Percentiles rank a stretch among this genome's conserved stretches.
phyloP scores from a whole-genome alignment of 2,797 vertebrate genomes.

The Lacerta viridis region DNA sequence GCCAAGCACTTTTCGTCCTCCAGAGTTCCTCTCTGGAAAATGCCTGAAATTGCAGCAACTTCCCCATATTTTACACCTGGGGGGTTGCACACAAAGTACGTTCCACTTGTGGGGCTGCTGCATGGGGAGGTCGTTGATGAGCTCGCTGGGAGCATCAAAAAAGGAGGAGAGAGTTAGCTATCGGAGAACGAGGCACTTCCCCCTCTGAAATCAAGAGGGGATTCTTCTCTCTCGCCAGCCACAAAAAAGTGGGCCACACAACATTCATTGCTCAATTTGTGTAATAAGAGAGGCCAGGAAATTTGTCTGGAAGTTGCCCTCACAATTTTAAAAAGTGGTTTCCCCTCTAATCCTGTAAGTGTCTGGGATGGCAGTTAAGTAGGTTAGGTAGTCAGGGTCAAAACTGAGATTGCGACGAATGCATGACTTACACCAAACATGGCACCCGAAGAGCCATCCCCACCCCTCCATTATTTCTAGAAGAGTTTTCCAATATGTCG shows the following conservation, averaged over 20 bases:
- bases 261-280: neutral
- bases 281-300: neutral
- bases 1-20: conserved; percentile 45
- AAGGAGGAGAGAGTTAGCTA: rapidly evolving
- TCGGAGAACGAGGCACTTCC: no score
- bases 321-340: neutral
- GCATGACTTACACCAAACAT: neutral
- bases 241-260: neutral
- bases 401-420: neutral
- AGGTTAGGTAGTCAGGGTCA: neutral
- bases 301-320: neutral
- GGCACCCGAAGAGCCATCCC: neutral
- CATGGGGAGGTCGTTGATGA: no score
- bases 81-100: conserved; percentile 50
- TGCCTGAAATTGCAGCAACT: conserved; percentile 48
- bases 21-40: conserved; percentile 56
- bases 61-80: conserved; percentile 47
- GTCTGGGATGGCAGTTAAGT: neutral
- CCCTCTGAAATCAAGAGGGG: neutral
- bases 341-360: neutral
- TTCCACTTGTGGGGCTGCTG: neutral
- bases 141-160: neutral
- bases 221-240: no score
- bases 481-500: no score
- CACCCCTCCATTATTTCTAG: neutral